Conservation (phyloP, 1,140 invertebrate genomes). For the Dysdera silvatica region DNA sequence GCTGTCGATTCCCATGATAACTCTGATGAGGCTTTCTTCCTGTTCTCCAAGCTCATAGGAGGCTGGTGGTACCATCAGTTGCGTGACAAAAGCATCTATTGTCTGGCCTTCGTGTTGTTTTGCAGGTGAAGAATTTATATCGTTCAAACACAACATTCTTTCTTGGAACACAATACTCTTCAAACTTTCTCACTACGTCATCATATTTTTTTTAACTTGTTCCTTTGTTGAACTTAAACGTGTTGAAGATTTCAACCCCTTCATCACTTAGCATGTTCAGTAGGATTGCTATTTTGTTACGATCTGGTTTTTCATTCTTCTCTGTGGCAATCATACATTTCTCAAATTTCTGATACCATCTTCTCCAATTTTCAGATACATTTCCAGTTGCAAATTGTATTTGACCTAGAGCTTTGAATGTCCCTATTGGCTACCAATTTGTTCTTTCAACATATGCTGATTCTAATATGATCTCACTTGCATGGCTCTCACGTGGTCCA, state of each 20-base stretch:
- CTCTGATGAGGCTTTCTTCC: not conserved
- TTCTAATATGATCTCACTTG: no score
- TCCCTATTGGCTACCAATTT: no score
- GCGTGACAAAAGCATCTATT: no score
- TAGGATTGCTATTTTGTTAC: not conserved
- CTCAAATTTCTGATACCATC: conserved; percentile 4
- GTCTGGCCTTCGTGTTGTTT: no score
- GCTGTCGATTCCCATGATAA: not conserved
- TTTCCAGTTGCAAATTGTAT: not conserved
- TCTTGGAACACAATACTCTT: not conserved
- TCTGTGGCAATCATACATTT: not conserved
- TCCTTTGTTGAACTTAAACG: not conserved
- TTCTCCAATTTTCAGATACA: not conserved
- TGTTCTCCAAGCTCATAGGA: not conserved
- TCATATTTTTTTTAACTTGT: not conserved
- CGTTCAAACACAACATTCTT: conserved; percentile 1
- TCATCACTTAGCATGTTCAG: not conserved
- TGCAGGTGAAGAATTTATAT: conserved; percentile 4
- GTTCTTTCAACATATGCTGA: no score
- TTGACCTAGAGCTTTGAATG: not conserved
- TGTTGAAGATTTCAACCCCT: not conserved
- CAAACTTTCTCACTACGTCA: not conserved
- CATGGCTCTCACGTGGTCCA: no score
- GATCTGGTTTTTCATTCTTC: not conserved
- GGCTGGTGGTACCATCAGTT: not conserved